Base-by-base conservation (phyloP, 2,113 vertebrate species). In the Eretmochelys imbricata region DNA sequence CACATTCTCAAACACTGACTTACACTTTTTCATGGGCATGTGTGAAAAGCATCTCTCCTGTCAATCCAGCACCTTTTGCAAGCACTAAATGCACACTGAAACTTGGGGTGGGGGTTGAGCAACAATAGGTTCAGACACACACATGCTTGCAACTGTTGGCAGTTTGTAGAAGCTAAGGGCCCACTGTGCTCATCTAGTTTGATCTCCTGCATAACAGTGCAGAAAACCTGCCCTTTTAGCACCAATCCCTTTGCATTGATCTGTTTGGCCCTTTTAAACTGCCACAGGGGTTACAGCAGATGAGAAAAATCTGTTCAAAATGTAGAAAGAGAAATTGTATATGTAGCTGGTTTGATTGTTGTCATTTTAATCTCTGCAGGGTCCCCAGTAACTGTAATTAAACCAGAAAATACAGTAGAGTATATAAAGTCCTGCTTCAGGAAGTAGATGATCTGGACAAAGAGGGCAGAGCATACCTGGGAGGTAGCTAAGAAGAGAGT, bases 271-370 rank as follows among this genome's bases (percentile, higher is more conserved):
- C 38, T 13, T 82, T 80, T 46, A 1, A 59, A 59, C 54, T 57
- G 54, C 48, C 87, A 27, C 12, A 80, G 35, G 72, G 14, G 5
- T 76, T 80, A 62, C 42, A 50, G 27, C 12, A 87, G 80, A 79
- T 14, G 76, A 93, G 10, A n/a, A 93, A 93, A 86, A 92, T 8
- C 29, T 88, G 10, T 62, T 55, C 24, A 80, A 84, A 89, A 78
- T 80, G 2, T 14, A 88, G 55, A 1, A 88, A 84, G 94, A 91
- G 69, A 22, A 53, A 1, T 3, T 86, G 9, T 86, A 2, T 46
- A 75, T 46, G n/a, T 75, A 19, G 76, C 53, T 57, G 31, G 13
- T 13, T 86, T 84, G 75, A 88, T 54, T 38, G 14, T 2, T 29
- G 84, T 5, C 17, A 48, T 65, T 29, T 38, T 65, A 65, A 20